Base-by-base conservation (phyloP, 2,888 invertebrate genomes). In the Leucozona laternaria region DNA sequence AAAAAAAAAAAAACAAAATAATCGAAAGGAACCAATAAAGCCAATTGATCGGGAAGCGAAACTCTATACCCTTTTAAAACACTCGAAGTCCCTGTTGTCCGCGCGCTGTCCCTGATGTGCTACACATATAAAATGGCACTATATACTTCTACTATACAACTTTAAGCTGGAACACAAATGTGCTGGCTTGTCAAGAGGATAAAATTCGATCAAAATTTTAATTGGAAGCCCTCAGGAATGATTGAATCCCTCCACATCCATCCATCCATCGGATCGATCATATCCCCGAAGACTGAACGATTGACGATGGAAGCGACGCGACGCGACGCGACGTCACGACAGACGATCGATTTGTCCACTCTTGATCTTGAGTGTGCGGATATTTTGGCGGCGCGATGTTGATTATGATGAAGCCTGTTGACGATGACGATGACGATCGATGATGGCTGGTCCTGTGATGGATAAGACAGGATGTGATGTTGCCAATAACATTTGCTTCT, bases 171-270 rank as follows among this genome's bases (percentile, higher is more conserved):
- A 48, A 45, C 66, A 81, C 85, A 86, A 73, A 86, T 89, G 88
- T 88, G 88, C 79, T 37, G 68, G 68, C 88, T 88, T 88, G 88
- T 88, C 88, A 82, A 85, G 85, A 84, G 88, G 88, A 89, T 89
- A 92, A 92, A 92, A 92, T 92, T 92, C 92, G 92, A 92, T 92
- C 92, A 92, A 92, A 91, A 92, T 92, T 92, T 92, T 92, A 92
- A 92, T 92, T 92, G 92, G 92, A 91, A 91, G 91, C 92, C 92
- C 92, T 91, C 90, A 91, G 92, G 91, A 91, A 92, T 92, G 90
- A 89, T 89, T 90, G 91, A 92, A 91, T 91, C 91, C 86, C 86
- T 86, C 86, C 73, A 70, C 77, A 68, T 48, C 40, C 57, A 64
- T 64, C 64, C 28, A 57, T 20, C 11, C 53, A 53, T 53, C 50